Base-by-base conservation (phyloP, 2,113 vertebrate species). In the Empidonax alnorum region DNA sequence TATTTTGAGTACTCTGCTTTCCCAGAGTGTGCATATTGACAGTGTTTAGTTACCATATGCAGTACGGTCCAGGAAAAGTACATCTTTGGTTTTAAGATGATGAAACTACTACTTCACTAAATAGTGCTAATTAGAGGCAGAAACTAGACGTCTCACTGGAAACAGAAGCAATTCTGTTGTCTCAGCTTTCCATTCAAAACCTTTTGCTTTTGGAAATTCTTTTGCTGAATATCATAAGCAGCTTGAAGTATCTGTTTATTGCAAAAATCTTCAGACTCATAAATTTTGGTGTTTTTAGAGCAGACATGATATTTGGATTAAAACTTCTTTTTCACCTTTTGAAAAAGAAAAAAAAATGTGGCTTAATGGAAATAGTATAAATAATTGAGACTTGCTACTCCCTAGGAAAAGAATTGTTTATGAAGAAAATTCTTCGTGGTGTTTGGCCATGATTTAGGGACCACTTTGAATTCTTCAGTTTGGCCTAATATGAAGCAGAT, bases 151-250 rank as follows among this genome's bases (percentile, higher is more conserved):
- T 66, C 67, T 55, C 42, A 41, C 59, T 83, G n/a, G 59, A 76
- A 87, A 83, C 22, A 88, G 28, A 90, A 83, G 31, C 28, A 74
- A 44, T 90, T 86, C 63, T 21, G 31, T 69, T 88, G 44, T 61
- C 33, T 47, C 50, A 88, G 72, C 14, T 67, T 87, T 80, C 55
- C 4, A 13, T 59, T 88, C 30, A 77, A 78, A 90, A 81, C 7
- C 39, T 44, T 50, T 50, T 50, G 49, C 49, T 50, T 50, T 42
- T 80, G 59, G 47, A 93, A 88, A 83, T 82, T 88, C 22, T 72
- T 94, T 78, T 69, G 37, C 84, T 87, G 92, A 87, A 91, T 83
- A 58, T 93, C 33, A 53, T 93, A 90, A 88, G 80, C 61, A 77
- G 24, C 39, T 86, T 92, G 83, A 81, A 86, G 84, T 89, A 90